These are phyloP conservation scores for Papilio gigon DNA, from an alignment of 2,888 invertebrate species.

Conservation along the genomic window DNA sequence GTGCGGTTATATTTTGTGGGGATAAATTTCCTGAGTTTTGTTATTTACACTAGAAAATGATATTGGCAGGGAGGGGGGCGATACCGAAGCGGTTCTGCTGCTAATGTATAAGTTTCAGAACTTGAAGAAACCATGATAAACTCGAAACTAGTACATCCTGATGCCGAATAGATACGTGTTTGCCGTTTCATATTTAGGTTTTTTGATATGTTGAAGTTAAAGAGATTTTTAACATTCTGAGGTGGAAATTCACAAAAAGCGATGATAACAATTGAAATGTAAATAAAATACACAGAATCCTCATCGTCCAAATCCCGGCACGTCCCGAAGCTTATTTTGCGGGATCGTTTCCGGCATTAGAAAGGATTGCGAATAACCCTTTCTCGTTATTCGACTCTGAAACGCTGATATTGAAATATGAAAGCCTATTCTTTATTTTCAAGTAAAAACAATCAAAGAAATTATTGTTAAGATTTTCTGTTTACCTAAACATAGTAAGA, in stretches of 20 bases:
- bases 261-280: slow-evolving; percentile 19
- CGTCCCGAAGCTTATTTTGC: slow-evolving; percentile 24
- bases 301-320: slow-evolving; percentile 15
- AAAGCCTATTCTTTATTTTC: not conserved
- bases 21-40: no score
- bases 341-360: slow-evolving; percentile 32
- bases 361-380: slow-evolving; percentile 27
- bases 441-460: slow-evolving; percentile 1
- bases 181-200: no score
- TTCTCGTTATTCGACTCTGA: slow-evolving; percentile 16
- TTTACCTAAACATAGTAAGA: no score
- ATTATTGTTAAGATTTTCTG: not conserved
- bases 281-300: slow-evolving; percentile 18
- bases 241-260: not conserved
- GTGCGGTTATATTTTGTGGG: no score
- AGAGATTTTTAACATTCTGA: not conserved
- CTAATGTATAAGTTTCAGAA: no score
- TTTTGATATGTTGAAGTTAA: not conserved
- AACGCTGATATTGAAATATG: slow-evolving; percentile 22
- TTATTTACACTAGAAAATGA: no score
- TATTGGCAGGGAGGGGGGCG: no score
- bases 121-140: no score
- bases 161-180: no score
- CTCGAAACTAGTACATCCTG: no score
- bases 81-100: no score